Evolutionary conservation across 2,888 invertebrate species (phyloP), one percentile per base, ranked within the genome.

Genomic region (Autographa pulchrina): DNA sequence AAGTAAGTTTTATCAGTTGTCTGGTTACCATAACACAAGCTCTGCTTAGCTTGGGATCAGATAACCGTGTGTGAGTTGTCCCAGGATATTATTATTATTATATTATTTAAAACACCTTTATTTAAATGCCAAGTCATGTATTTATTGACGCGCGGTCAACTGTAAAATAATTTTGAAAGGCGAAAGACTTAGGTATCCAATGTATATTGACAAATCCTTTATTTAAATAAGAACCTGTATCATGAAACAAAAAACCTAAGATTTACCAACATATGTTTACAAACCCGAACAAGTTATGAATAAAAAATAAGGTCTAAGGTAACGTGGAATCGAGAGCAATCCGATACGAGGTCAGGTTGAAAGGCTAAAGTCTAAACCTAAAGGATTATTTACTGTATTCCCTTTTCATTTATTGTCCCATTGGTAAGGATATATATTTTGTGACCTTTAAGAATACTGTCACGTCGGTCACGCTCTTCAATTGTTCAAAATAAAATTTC

Each of bases 261-360:
- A 56, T 13, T 56, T 56, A 13, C 54, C 25, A 11, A 56, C 20
- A 56, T 9, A 13, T 25, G 54, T 20, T 3, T 48, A 20, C 20
- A 43, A 43, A 48, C 11, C 54, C 18, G 20, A 25, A 25, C 54
- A 25, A 48, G 54, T 25, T 56, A 56, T 56, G 54, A 56, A 56
- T 56, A 56, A 56, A 56, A 56, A 56, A 56, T 56, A 56, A 56
- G 54, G 54, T 13, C 20, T 56, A 20, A 56, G 54, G 54, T 25
- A 54, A 56, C 20, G 20, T 56, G 13, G 4, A 56, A 56, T 25
- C 25, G 54, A 56, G 54, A 56, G 54, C 54, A 13, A 13, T 2
- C 54, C 54, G 13, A n/a, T 56, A 11, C 20, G 54, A 20, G 54
- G 20, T 48, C 48, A 48, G 48, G 48, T n/a, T 48, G 43, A 48